phyloP scores from a whole-genome alignment of 2,113 vertebrate species.

The Stigmatopora nigra region DNA sequence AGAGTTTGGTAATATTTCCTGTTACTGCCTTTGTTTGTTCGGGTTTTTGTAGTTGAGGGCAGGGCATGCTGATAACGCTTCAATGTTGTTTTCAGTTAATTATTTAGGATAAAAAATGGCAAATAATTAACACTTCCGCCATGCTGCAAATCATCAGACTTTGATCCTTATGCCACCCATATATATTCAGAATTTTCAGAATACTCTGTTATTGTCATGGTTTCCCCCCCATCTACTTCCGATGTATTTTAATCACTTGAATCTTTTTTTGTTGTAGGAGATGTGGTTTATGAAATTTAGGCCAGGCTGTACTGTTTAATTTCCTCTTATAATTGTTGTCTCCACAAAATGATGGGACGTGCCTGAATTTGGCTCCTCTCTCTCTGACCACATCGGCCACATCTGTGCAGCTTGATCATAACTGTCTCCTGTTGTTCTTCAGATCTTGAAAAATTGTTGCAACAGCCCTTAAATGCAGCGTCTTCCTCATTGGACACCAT shows the following conservation, averaged over 20 bases:
- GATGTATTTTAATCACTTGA: background rate
- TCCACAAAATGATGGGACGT: background rate
- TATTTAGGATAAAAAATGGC: background rate
- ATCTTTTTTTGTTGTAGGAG: background rate
- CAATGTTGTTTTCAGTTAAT: conserved; percentile 11
- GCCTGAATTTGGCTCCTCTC: background rate
- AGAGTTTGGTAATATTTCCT: conserved; percentile 46
- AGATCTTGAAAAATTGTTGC: background rate
- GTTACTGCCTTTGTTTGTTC: conserved; percentile 39
- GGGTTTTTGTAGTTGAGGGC: conserved; percentile 44
- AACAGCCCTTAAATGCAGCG: background rate
- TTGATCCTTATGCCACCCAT: no score
- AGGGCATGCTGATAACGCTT: conserved; percentile 40
- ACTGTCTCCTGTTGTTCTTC: background rate
- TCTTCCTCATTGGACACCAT: background rate
- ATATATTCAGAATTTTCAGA: no score
- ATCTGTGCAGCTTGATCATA: background rate
- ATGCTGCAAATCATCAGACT: no score
- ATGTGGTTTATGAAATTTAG: background rate
- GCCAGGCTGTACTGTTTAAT: background rate
- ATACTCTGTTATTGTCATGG: background rate
- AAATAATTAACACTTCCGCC: background rate
- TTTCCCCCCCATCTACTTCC: background rate
- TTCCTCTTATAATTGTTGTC: background rate
- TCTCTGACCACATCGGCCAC: background rate